These are phyloP conservation scores for Drosophila elegans DNA, from an alignment of 1,140 invertebrate genomes.

Conservation along the genomic window DNA sequence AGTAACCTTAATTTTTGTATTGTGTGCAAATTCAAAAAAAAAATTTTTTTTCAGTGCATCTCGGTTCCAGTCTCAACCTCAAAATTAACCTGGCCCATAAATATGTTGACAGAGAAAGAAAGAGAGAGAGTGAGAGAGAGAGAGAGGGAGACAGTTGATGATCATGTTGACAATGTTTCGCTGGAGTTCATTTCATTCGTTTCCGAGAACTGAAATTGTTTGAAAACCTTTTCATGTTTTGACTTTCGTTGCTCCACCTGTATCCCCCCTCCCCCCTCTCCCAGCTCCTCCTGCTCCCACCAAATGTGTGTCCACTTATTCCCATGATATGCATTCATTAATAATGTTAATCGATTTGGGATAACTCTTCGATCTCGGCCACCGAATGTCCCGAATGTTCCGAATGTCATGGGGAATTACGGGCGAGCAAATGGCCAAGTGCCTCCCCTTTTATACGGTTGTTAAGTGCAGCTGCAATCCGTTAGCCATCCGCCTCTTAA, in stretches of 20 bases:
- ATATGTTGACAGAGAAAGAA: slow-evolving; percentile 48
- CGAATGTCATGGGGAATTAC: background rate
- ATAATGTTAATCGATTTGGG: slow-evolving; percentile 75
- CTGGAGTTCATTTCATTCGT: slow-evolving; percentile 50
- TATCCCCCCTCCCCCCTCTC: background rate
- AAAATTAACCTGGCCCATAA: slow-evolving; percentile 37
- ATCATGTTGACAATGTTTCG: slow-evolving; percentile 80
- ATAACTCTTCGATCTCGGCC: slow-evolving; percentile 46
- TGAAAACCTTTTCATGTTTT: slow-evolving; percentile 70
- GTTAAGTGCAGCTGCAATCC: slow-evolving; percentile 26
- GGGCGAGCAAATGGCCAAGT: slow-evolving; percentile 33
- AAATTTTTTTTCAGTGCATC: slow-evolving; percentile 6
- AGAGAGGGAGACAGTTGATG: slow-evolving; percentile 53
- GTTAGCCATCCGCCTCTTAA: slow-evolving; percentile 44
- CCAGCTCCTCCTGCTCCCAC: background rate
- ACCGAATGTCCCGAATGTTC: slow-evolving; percentile 25
- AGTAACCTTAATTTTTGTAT: no score
- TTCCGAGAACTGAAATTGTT: slow-evolving; percentile 59
- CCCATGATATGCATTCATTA: slow-evolving; percentile 73
- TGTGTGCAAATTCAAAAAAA: no score
- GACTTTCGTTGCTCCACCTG: slow-evolving; percentile 32
- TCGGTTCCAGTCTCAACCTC: slow-evolving; percentile 18
- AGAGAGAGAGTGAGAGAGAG: background rate
- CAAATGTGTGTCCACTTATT: slow-evolving; percentile 30
- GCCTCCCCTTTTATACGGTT: slow-evolving; percentile 9